These are phyloP conservation scores for Polietes domitor DNA, from an alignment of 2,888 invertebrate species.

Conservation along the genomic window DNA sequence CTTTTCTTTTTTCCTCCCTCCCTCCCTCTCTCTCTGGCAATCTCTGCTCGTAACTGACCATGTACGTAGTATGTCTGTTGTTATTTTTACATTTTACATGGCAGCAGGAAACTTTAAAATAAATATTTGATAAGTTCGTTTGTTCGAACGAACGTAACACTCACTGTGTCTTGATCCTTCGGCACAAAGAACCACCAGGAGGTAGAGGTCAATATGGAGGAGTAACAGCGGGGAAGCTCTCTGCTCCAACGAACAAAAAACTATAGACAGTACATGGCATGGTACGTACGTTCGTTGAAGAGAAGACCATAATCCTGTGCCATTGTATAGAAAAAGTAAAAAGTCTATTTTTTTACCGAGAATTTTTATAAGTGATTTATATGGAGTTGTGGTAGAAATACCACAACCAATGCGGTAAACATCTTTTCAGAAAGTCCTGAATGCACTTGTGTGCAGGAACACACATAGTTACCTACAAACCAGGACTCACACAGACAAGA, in stretches of 20 bases:
- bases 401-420: slow-evolving; percentile 50
- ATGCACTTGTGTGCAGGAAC: slow-evolving; percentile 33
- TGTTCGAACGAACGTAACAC: slow-evolving; percentile 24
- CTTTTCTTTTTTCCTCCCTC: too few species aligned
- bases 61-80: slow-evolving; percentile 39
- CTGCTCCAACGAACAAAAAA: background rate
- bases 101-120: slow-evolving; percentile 45
- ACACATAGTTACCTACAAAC: background rate
- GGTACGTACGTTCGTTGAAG: background rate
- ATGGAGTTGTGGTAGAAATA: slow-evolving; percentile 55
- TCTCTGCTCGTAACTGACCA: slow-evolving; percentile 12
- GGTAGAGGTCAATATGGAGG: background rate
- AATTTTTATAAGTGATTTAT: slow-evolving; percentile 58
- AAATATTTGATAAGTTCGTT: slow-evolving; percentile 57
- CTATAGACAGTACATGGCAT: background rate
- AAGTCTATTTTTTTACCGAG: background rate
- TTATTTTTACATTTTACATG: slow-evolving; percentile 14
- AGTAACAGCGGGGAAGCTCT: background rate
- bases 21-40: background rate
- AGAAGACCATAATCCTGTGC: slow-evolving; percentile 6
- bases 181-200: background rate
- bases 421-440: slow-evolving; percentile 43
- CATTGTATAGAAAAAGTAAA: slow-evolving; percentile 26
- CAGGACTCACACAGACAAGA: background rate
- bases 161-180: slow-evolving; percentile 8